Evolutionary conservation across 2,797 vertebrate species (phyloP), one percentile per base, ranked within the genome.

Genomic region (Myotis pilosus): DNA sequence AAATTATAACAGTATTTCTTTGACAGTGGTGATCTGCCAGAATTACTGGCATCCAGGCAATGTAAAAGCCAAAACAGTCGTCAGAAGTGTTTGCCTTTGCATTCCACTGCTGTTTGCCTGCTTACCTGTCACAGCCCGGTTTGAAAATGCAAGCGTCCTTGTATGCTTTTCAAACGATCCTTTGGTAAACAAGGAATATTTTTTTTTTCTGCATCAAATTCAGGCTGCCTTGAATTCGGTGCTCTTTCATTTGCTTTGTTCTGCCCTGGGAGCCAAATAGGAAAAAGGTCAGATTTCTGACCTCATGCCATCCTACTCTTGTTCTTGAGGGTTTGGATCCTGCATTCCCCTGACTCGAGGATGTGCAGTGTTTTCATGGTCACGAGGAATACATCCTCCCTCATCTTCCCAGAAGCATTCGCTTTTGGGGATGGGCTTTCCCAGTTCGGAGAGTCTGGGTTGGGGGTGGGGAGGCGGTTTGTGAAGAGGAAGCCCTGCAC

Each of bases 1-100:
- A 94, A 92, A 95, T 89, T 60, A 19, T 17, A 92, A 82, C 9
- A 11, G n/a, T 30, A 22, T 92, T 92, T 89, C 89, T 92, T 82
- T 84, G 94, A 91, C 83, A 72, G 80, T n/a, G 53, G 87, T 62
- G 84, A 94, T 87, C 71, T 94, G 60, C 82, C 44, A n/a, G 68
- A 62, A 41, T 78, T 41, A 51, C 12, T 84, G 66, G 91, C 86
- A 94, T 57, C 19, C 51, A 76, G 47, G 84, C 83, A 33, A n/a
- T 41, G 80, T 4, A 38, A 83, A 80, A 41, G 75, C n/a, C 12
- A 23, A 62, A 44, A 83, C 71, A 28, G 49, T 68, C 33, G 2
- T 62, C 72, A 20, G 16, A 74, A 84, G 41, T 92, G 71, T 96
- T 94, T 94, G 83, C 36, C 66, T 93, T 28, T 49, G 89, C 36